Conservation (phyloP, 2,113 vertebrate species). For the Charina bottae region DNA sequence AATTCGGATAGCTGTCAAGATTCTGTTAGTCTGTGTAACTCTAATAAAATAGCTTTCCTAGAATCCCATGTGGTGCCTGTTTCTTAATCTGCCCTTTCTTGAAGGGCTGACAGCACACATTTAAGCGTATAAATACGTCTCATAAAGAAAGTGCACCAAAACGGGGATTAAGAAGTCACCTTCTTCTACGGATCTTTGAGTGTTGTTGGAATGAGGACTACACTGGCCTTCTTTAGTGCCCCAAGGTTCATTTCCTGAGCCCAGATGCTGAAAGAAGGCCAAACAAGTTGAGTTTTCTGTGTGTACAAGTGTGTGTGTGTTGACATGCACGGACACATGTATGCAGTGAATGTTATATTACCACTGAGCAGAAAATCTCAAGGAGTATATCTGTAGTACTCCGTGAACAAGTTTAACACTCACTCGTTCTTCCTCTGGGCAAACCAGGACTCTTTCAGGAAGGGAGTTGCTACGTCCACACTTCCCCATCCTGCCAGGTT, state of each 20-base stretch:
- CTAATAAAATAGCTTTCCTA: neutral
- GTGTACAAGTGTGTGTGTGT: neutral
- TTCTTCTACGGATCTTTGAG: neutral
- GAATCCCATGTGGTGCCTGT: neutral
- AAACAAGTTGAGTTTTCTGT: neutral
- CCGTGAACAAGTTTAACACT: neutral
- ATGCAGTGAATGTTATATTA: neutral
- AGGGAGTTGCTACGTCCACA: neutral
- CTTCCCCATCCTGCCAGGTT: neutral
- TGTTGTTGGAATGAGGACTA: neutral
- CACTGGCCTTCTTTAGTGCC: neutral
- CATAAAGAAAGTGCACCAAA: neutral
- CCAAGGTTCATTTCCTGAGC: neutral
- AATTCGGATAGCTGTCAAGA: neutral
- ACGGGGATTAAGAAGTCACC: neutral
- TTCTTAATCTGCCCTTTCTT: neutral
- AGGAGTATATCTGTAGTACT: neutral
- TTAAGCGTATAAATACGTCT: neutral
- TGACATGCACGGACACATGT: neutral
- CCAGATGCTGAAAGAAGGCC: no score
- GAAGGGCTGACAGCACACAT: neutral
- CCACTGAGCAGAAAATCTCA: neutral
- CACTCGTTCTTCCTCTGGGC: no score
- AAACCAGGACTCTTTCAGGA: neutral
- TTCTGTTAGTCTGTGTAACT: neutral